Evolutionary conservation across 2,888 invertebrate genomes (phyloP).

Genomic region (Calliphora vomitoria): DNA sequence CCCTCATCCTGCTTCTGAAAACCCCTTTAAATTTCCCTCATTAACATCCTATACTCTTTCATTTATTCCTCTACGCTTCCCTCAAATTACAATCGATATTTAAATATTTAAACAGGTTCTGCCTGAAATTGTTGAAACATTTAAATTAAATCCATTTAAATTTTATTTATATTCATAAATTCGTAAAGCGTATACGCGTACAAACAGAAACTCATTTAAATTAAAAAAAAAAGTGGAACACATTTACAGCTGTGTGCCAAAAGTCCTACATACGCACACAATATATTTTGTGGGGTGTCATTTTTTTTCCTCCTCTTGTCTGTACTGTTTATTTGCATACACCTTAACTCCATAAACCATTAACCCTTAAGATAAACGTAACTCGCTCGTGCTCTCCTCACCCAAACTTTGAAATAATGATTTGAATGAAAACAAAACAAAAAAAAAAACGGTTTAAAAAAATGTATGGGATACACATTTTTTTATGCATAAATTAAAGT

Average conservation of each 20-base stretch:
- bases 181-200: not conserved
- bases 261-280: not conserved
- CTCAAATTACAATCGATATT: not conserved
- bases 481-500: constrained; percentile 73
- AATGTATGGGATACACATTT: constrained; percentile 65
- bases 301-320: constrained; percentile 38
- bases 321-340: constrained; percentile 9
- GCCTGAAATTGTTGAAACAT: not conserved
- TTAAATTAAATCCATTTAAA: constrained; percentile 34
- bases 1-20: too few relatives aligned
- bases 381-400: constrained; percentile 21
- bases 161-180: constrained; percentile 28
- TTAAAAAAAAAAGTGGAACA: constrained; percentile 63
- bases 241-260: constrained; percentile 68
- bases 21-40: not conserved
- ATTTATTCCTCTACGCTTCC: not conserved
- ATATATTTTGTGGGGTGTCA: constrained; percentile 67
- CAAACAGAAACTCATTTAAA: constrained; percentile 59
- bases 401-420: constrained; percentile 42
- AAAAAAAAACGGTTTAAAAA: constrained; percentile 36
- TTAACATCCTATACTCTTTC: not conserved
- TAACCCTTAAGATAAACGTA: constrained; percentile 70
- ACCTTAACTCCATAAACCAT: constrained; percentile 61
- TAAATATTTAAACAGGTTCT: constrained; percentile 41
- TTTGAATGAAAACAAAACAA: constrained; percentile 12